Evolutionary conservation across 53 echinoderm and acorn worm genomes (phyloP).

Genomic region (Echinarachnius parma): DNA sequence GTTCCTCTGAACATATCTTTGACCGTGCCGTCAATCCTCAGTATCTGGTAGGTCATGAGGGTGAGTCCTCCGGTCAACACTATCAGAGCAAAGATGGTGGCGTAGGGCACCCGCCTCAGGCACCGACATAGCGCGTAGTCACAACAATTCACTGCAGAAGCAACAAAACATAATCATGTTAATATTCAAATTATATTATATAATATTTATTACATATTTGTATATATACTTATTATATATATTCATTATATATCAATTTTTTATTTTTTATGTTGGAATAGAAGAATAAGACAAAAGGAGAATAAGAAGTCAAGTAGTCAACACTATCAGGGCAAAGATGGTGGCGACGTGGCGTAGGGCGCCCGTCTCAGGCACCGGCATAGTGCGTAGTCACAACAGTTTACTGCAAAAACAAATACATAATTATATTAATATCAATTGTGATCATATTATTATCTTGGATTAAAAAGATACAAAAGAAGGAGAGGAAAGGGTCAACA

Average conservation of each 20-base stretch:
- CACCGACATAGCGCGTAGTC: constrained; percentile 83
- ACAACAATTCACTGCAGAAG: constrained; percentile 57
- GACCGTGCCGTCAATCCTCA: constrained; percentile 55
- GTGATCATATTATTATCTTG: no score
- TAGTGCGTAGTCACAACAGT: constrained; percentile 82
- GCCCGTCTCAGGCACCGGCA: constrained; percentile 78
- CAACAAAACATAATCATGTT: not conserved
- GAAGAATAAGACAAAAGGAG: no score
- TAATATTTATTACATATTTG: no score
- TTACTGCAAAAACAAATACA: constrained; percentile 33
- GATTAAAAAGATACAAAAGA: no score
- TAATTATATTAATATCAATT: no score
- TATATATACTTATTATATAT: no score
- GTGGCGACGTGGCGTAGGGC: constrained; percentile 90
- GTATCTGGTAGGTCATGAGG: constrained; percentile 77
- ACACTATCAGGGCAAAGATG: constrained; percentile 72
- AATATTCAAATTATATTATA: not conserved
- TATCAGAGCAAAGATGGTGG: constrained; percentile 74
- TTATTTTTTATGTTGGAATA: no score
- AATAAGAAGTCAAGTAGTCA: no score
- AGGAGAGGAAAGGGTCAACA: no score
- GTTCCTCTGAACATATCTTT: constrained; percentile 68
- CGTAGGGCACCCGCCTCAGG: constrained; percentile 81
- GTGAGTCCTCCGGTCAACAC: constrained; percentile 78
- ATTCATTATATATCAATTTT: no score